These are phyloP conservation scores for Apodemia mormo DNA, from an alignment of 2,888 invertebrate genomes.

Conservation along the genomic window DNA sequence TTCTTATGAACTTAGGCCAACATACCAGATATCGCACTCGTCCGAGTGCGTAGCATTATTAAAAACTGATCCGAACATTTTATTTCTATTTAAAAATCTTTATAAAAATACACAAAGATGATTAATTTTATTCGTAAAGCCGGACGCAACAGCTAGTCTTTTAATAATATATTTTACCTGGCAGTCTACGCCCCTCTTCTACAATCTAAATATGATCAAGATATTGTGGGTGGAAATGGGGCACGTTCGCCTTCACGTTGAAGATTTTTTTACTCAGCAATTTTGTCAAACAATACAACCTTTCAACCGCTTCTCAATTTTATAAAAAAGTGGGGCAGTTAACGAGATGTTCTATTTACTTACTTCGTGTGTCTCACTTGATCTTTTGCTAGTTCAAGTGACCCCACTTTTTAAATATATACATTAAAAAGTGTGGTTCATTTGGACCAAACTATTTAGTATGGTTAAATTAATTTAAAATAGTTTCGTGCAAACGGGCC, in stretches of 20 bases:
- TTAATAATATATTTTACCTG: background rate
- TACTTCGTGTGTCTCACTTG: background rate
- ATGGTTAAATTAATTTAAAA: too few species aligned
- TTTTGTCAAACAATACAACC: background rate
- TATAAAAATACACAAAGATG: background rate
- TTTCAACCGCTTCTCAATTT: background rate
- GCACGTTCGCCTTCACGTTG: conserved; percentile 7
- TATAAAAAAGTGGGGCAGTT: background rate
- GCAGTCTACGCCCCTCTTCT: background rate
- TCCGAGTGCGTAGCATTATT: too few species aligned
- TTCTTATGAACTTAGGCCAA: too few species aligned
- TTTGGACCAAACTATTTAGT: too few species aligned
- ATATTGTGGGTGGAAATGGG: background rate
- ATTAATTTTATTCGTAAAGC: background rate
- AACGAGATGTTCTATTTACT: background rate
- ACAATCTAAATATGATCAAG: background rate
- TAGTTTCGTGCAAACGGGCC: too few species aligned
- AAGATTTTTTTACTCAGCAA: conserved; percentile 1
- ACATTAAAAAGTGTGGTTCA: too few species aligned
- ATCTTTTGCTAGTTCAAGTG: too few species aligned
- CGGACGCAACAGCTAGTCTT: background rate
- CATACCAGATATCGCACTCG: too few species aligned
- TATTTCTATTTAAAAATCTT: too few species aligned
- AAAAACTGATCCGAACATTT: too few species aligned
- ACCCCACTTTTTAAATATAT: too few species aligned